Evolutionary conservation across 2,113 vertebrate species (phyloP), one percentile per base, ranked within the genome.

Genomic region (Thermophis baileyi): DNA sequence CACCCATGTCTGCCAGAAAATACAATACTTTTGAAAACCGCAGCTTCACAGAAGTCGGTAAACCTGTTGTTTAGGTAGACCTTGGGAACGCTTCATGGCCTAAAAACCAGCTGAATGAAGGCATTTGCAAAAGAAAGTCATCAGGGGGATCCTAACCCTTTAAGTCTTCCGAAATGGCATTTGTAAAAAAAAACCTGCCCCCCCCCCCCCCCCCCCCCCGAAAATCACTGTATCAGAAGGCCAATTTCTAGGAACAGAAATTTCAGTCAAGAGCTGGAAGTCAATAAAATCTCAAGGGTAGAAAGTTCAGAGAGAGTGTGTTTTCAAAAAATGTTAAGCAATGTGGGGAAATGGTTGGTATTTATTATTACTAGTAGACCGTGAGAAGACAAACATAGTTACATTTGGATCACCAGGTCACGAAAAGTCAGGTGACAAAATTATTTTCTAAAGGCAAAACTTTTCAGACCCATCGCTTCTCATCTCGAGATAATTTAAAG

Each of bases 251-350:
- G 93, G 35, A 94, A 88, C 92, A 30, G 49, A 50, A 24, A 63
- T 87, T 93, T 90, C 95, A 96, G 87, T 92, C 24, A 95, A 93
- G 90, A 94, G 93, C 91, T 35, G 90, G 94, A 88, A 95, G 93
- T 93, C 93, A 51, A 44, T 4, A 40, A 49, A 53, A 47, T 89
- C 92, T 89, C 87, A 87, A 91, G 90, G 87, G 92, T 40, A 93
- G 89, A 91, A 69, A n/a, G 69, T 74, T 74, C 69, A 74, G n/a
- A 74, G 35, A 44, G 6, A 7, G n/a, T 25, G 16, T 25, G n/a
- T 60, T 53, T 35, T 16, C 90, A 18, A 53, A 46, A 6, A 24
- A 44, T 53, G 86, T 88, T 24, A 44, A 51, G 63, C 47, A 27
- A 44, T 11, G 4, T 2, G 35, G 5, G 55, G 86, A 88, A 87